Evolutionary conservation across 2,888 invertebrate genomes (phyloP).

Genomic region (Andrena hattorfiana): DNA sequence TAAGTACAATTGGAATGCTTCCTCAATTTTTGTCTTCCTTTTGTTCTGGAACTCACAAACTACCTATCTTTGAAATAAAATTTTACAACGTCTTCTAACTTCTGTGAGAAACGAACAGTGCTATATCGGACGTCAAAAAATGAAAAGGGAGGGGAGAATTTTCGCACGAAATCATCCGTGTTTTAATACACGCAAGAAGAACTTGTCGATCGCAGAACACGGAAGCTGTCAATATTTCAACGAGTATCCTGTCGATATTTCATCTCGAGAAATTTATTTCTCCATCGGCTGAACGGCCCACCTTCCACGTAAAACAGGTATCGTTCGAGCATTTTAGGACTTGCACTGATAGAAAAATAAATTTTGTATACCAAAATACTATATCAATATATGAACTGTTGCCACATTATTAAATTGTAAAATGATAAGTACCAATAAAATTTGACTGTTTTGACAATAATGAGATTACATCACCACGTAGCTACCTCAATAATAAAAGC

Average conservation of each 20-base stretch:
- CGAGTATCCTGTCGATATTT: constrained; percentile 62
- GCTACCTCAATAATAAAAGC: no score
- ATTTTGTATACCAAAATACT: background rate
- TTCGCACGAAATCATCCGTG: constrained; percentile 35
- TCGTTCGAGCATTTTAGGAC: constrained; percentile 19
- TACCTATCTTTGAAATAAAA: constrained; percentile 5
- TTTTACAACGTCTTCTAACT: background rate
- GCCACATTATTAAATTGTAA: constrained; percentile 12
- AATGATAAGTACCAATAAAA: background rate
- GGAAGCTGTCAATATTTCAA: constrained; percentile 54
- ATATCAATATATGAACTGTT: background rate
- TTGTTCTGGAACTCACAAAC: background rate
- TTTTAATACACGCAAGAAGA: constrained; percentile 53
- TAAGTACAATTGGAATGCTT: background rate
- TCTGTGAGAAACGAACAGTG: background rate
- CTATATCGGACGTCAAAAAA: no score
- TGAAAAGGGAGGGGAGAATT: background rate
- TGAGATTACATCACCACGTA: no score
- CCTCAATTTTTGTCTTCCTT: background rate
- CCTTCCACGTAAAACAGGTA: constrained; percentile 22
- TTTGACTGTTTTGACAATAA: no score
- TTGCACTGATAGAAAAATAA: background rate
- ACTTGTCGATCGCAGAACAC: constrained; percentile 50
- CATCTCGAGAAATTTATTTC: constrained; percentile 50
- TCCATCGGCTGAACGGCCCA: background rate